Evolutionary conservation across 2,113 vertebrate genomes (phyloP).

Genomic region (Neomonachus schauinslandi): DNA sequence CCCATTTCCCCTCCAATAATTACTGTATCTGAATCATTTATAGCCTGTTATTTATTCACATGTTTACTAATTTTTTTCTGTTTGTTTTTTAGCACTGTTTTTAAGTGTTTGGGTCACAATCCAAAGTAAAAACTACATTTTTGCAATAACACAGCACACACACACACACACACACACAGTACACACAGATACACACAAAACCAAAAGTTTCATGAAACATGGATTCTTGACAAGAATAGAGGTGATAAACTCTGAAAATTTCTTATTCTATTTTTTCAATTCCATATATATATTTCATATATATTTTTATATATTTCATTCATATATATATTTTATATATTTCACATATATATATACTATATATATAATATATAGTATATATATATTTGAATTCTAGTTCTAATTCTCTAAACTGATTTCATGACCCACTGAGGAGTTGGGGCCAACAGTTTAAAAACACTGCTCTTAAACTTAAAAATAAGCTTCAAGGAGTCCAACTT

Average conservation of each 20-base stretch:
- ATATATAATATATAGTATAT: too few relatives aligned
- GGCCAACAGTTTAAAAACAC: neutral
- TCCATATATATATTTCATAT: neutral
- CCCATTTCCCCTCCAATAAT: neutral
- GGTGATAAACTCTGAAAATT: neutral
- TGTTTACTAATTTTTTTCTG: neutral
- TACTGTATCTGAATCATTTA: neutral
- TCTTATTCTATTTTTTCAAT: neutral
- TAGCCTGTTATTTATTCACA: neutral
- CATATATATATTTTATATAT: neutral
- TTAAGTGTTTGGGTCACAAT: neutral
- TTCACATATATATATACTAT: neutral
- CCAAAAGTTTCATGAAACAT: neutral
- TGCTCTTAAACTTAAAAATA: neutral
- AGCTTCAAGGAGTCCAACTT: neutral
- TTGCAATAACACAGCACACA: neutral
- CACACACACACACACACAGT: neutral
- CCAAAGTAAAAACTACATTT: neutral
- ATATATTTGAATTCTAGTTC: neutral
- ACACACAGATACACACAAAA: neutral
- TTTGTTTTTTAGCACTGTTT: neutral
- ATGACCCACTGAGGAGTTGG: neutral
- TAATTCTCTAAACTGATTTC: neutral
- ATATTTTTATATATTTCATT: neutral
- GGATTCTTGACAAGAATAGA: neutral